phyloP scores from a whole-genome alignment of 2,888 invertebrate genomes.

The Epiblema foenella region DNA sequence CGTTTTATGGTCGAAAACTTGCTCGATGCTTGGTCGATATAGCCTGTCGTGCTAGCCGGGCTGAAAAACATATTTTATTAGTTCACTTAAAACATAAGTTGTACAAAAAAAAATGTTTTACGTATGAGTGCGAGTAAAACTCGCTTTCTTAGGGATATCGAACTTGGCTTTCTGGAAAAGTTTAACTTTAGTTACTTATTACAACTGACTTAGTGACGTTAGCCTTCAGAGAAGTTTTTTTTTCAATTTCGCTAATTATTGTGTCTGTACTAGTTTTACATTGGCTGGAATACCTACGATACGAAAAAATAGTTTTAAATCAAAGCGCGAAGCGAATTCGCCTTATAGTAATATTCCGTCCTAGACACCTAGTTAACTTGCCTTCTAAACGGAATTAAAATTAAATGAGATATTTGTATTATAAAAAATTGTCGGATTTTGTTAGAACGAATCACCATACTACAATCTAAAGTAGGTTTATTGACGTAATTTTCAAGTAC shows the following conservation, averaged over 20 bases:
- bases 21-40: no score
- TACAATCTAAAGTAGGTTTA: background rate
- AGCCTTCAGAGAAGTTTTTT: no score
- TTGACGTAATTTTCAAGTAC: no score
- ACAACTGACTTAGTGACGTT: no score
- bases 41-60: no score
- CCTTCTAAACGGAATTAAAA: background rate
- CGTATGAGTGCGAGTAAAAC: constrained; percentile 13
- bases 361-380: background rate
- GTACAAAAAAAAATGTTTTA: background rate
- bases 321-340: background rate
- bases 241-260: no score
- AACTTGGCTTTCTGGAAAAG: no score
- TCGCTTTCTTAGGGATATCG: constrained; percentile 1
- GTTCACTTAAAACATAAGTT: constrained; percentile 3
- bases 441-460: background rate
- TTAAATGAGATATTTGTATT: background rate
- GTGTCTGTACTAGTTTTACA: no score
- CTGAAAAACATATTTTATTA: background rate
- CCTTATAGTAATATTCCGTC: background rate
- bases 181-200: no score
- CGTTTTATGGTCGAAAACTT: no score
- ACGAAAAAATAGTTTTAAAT: background rate
- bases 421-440: background rate
- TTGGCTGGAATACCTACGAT: background rate